These are phyloP conservation scores for Odiellus spinosus DNA, from an alignment of 2,888 invertebrate species.

Conservation along the genomic window DNA sequence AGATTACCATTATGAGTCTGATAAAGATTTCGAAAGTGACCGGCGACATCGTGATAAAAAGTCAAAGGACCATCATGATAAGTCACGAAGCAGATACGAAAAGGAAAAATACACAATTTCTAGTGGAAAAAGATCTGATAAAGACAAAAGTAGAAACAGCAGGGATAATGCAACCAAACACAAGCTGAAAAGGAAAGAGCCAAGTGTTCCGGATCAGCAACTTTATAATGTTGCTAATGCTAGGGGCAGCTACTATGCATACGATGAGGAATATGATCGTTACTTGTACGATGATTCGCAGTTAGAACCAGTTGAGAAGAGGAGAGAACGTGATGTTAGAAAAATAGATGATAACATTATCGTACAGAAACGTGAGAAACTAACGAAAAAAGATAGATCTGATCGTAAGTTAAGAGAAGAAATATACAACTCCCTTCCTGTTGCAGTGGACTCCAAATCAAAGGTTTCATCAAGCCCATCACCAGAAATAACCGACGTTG, in stretches of 20 bases:
- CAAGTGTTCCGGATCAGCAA: too few relatives aligned
- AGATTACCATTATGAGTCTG: too few relatives aligned
- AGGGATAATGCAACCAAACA: conserved; percentile 1
- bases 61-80: not conserved
- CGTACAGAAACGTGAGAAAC: not conserved
- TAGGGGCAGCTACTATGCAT: too few relatives aligned
- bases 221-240: too few relatives aligned
- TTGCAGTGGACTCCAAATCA: too few relatives aligned
- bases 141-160: conserved; percentile 9
- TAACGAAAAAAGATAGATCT: not conserved
- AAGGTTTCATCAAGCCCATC: not conserved
- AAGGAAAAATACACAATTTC: conserved; percentile 2
- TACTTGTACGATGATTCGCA: too few relatives aligned
- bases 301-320: conserved; percentile 5
- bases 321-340: conserved; percentile 12
- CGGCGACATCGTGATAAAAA: not conserved
- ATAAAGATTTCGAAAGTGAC: not conserved
- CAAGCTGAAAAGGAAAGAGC: not conserved
- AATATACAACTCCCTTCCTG: too few relatives aligned
- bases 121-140: conserved; percentile 1
- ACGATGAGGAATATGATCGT: too few relatives aligned
- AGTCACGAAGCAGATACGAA: not conserved
- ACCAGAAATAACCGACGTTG: conserved; percentile 15
- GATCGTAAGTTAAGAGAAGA: too few relatives aligned
- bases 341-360: conserved; percentile 12